These are phyloP conservation scores for Antheraea pernyi DNA, from an alignment of 1,140 invertebrate species.

Conservation along the genomic window DNA sequence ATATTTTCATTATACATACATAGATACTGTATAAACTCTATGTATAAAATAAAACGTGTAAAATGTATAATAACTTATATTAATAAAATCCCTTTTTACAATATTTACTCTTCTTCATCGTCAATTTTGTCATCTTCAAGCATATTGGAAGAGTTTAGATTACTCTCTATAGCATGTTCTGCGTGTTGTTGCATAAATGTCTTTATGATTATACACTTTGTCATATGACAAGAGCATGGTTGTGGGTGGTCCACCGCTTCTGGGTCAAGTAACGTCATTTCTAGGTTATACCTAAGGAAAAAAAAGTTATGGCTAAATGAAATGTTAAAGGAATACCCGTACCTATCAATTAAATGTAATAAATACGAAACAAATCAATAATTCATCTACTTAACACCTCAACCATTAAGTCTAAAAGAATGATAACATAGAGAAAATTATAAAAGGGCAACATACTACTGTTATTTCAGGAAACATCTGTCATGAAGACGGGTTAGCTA, in stretches of 20 bases:
- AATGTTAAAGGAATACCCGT: neutral
- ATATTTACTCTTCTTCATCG: slow-evolving; percentile 39
- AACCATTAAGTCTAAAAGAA: too few relatives aligned
- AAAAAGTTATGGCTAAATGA: slow-evolving; percentile 2
- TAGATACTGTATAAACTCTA: neutral
- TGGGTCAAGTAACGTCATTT: slow-evolving; percentile 85
- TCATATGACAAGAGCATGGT: slow-evolving; percentile 87
- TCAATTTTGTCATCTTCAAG: slow-evolving; percentile 16
- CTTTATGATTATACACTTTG: slow-evolving; percentile 87
- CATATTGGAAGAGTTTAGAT: neutral
- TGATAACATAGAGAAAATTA: too few relatives aligned
- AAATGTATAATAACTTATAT: neutral
- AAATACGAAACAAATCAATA: neutral
- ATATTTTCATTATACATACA: slow-evolving; percentile 24
- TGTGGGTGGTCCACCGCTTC: slow-evolving; percentile 85
- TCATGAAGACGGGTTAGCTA: too few relatives aligned
- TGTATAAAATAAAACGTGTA: neutral
- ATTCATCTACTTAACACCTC: neutral
- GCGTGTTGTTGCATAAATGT: slow-evolving; percentile 77
- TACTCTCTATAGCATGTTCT: slow-evolving; percentile 21
- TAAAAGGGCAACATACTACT: too few relatives aligned
- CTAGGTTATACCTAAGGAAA: slow-evolving; percentile 82
- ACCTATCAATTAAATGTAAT: neutral
- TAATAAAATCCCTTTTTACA: slow-evolving; percentile 11
- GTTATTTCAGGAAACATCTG: too few relatives aligned